A percentile compares a stretch with the other conserved stretches of the same genome.
phyloP scores from a whole-genome alignment of 2,113 vertebrate species.

The Turnix velox region DNA sequence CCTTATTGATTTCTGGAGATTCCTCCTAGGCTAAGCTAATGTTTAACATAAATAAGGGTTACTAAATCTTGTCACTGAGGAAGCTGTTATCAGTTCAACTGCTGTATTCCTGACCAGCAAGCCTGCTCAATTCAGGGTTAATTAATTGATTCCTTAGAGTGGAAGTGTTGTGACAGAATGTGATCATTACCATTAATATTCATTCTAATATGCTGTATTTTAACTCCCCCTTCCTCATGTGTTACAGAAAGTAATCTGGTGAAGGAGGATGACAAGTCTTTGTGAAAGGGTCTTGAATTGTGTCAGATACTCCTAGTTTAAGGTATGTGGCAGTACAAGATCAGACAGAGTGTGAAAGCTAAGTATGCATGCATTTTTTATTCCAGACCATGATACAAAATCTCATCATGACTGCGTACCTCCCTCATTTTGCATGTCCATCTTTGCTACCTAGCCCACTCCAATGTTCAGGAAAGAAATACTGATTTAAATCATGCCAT shows the following conservation, averaged over 20 bases:
- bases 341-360: not conserved
- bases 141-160: conserved; percentile 8
- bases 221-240: not conserved
- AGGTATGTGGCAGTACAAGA: not conserved
- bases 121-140: not conserved
- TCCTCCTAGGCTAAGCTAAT: conserved; percentile 8
- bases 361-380: not conserved
- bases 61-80: not conserved
- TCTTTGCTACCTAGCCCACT: not conserved
- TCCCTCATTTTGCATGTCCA: not conserved
- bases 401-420: not conserved
- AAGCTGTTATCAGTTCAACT: not conserved
- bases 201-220: not conserved
- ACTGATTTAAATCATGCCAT: not conserved
- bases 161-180: not conserved
- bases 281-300: not conserved
- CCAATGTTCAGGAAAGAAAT: not conserved
- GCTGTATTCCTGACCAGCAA: not conserved
- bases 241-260: not conserved
- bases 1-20: conserved; percentile 29
- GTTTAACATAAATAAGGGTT: conserved; percentile 24
- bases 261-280: not conserved
- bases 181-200: not conserved
- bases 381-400: not conserved
- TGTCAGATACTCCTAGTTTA: not conserved